Evolutionary conservation across 1,140 invertebrate genomes (phyloP).

Genomic region (Scaptodrosophila lebanonensis): DNA sequence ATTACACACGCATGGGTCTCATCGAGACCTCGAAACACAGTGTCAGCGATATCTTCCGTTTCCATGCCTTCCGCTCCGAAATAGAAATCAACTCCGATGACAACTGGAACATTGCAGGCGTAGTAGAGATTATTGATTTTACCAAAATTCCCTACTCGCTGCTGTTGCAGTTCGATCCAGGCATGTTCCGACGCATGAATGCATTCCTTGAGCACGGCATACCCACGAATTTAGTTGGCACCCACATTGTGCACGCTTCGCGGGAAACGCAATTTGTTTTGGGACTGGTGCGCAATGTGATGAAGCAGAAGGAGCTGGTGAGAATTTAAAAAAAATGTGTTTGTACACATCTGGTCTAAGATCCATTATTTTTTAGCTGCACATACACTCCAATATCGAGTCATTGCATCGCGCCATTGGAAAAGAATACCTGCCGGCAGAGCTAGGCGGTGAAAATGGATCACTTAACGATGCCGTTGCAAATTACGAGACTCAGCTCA

Average conservation of each 20-base stretch:
- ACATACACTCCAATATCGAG: conserved; percentile 68
- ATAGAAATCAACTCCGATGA: conserved; percentile 77
- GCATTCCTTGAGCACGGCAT: conserved; percentile 78
- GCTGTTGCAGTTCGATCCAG: conserved; percentile 78
- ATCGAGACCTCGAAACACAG: conserved; percentile 77
- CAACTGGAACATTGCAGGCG: conserved; percentile 69
- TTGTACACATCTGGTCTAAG: not conserved
- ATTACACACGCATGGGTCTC: conserved; percentile 78
- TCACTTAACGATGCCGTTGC: conserved; percentile 76
- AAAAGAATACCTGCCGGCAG: conserved; percentile 78
- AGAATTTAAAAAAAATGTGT: not conserved
- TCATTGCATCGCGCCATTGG: conserved; percentile 78
- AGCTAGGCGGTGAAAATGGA: conserved; percentile 80
- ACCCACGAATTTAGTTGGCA: conserved; percentile 78
- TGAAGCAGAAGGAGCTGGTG: conserved; percentile 74
- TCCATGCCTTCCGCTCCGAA: conserved; percentile 77
- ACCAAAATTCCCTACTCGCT: conserved; percentile 77
- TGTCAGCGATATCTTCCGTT: conserved; percentile 76
- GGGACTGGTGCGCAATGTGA: conserved; percentile 56
- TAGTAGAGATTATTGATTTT: conserved; percentile 78
- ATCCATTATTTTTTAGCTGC: conserved; percentile 35
- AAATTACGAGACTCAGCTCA: conserved; percentile 78
- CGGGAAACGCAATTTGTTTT: conserved; percentile 69
- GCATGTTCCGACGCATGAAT: conserved; percentile 78
- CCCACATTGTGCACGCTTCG: conserved; percentile 79